A percentile compares a stretch with the other conserved stretches of the same genome.
Evolutionary conservation across 2,888 invertebrate species (phyloP).

Genomic region (Dendrolimus houi): DNA sequence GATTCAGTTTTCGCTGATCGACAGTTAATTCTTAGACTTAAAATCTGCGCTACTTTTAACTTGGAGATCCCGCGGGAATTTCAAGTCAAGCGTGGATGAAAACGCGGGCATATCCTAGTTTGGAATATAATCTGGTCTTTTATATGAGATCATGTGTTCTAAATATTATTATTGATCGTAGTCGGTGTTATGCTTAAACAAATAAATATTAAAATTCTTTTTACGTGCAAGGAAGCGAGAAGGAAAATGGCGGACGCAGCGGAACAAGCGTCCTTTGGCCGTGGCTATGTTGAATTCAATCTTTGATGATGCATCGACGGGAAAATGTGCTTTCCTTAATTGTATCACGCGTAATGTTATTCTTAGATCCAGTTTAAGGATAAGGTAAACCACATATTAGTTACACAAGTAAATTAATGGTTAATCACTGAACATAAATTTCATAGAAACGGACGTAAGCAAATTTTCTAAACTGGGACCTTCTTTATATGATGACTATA

Average conservation of each 20-base stretch:
- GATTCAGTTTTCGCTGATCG: too few species aligned
- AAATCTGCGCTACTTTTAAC: neutral
- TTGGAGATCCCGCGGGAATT: too few species aligned
- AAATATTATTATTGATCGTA: too few species aligned
- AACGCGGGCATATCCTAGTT: neutral
- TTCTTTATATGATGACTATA: too few species aligned
- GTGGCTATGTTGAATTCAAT: slow-evolving; percentile 34
- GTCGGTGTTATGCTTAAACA: too few species aligned
- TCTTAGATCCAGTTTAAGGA: neutral
- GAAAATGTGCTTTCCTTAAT: slow-evolving; percentile 28
- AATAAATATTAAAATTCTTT: slow-evolving; percentile 10
- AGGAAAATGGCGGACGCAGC: slow-evolving; percentile 39
- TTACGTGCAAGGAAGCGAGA: slow-evolving; percentile 38
- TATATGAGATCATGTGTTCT: too few species aligned
- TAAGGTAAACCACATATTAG: neutral
- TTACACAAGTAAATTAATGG: neutral
- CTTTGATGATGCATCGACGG: slow-evolving; percentile 36
- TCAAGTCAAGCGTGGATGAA: too few species aligned
- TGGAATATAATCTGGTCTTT: too few species aligned
- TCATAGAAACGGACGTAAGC: too few species aligned
- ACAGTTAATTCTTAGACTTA: too few species aligned
- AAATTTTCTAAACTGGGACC: too few species aligned
- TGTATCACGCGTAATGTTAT: slow-evolving; percentile 3
- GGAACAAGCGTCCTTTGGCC: slow-evolving; percentile 27
- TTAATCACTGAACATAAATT: too few species aligned